Conservation (phyloP, 2,797 vertebrate genomes). For the Hybognathus amarus region DNA sequence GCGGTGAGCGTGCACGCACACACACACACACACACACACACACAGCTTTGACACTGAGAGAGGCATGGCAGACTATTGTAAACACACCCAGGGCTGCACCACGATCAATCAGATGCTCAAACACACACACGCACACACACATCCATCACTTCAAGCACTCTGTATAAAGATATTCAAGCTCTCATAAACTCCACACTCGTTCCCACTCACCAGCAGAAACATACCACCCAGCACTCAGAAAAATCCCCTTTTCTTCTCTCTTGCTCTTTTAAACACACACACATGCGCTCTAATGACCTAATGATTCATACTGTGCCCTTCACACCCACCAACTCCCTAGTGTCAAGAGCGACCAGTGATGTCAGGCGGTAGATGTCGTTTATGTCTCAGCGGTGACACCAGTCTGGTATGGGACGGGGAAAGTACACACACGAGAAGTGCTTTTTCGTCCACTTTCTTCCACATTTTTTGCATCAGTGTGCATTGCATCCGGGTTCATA, state of each 20-base stretch:
- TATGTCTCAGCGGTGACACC: constrained; percentile 29
- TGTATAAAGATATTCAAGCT: constrained; percentile 47
- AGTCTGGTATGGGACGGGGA: not conserved
- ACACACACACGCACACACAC: not conserved
- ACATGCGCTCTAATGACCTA: constrained; percentile 1
- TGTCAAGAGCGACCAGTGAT: constrained; percentile 23
- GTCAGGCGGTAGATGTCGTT: constrained; percentile 25
- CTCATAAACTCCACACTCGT: constrained; percentile 33
- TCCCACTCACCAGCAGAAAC: constrained; percentile 41
- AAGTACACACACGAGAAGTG: not conserved
- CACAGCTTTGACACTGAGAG: constrained; percentile 11
- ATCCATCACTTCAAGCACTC: constrained; percentile 41
- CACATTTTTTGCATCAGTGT: constrained; percentile 1
- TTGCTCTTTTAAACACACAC: constrained; percentile 12
- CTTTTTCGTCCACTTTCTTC: not conserved
- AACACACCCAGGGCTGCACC: constrained; percentile 36
- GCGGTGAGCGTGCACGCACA: constrained; percentile 59
- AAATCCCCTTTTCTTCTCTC: constrained; percentile 36
- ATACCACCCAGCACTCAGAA: constrained; percentile 43
- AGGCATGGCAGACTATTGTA: constrained; percentile 50
- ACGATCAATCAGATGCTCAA: constrained; percentile 31
- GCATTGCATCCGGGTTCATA: constrained; percentile 24
- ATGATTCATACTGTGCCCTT: constrained; percentile 36
- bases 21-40: constrained; percentile 42
- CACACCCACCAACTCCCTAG: constrained; percentile 24